Evolutionary conservation across 2,113 vertebrate genomes (phyloP), one percentile per base, ranked within the genome.

Genomic region (Oenanthe oenanthe): DNA sequence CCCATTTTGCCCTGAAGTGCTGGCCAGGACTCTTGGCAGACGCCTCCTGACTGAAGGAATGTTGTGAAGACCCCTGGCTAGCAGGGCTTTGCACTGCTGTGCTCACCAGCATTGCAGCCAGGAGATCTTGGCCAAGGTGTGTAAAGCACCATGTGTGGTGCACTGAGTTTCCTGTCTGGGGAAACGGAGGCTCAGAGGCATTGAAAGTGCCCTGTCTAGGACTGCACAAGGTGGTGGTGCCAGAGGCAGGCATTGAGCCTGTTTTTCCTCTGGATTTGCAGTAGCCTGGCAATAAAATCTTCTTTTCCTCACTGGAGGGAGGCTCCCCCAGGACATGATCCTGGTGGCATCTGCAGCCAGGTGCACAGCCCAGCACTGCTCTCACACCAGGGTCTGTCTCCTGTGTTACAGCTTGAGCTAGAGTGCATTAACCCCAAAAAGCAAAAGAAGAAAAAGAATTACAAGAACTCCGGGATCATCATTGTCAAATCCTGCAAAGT

Each of bases 381-480:
- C 31, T 87, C 70, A 85, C 42, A 14, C 15, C 1, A 0, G 15
- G 53, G 16, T 31, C 54, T 72, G 19, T 66, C 68, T 56, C 1
- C 0, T 40, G 28, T 63, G 51, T 91, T 89, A n/a, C 97, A 99
- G 99, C 98, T 99, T 17, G 99, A 99, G 95, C 98, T 99, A 24
- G 99, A 99, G 94, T 99, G 99, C 95, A 99, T 99, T 95, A 99
- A 99, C 96, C 98, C 99, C 91, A 99, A 99, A 96, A 99, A 99
- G 94, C 99, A 99, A 95, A 99, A 98, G 98, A 99, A 99, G 96
- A 99, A 99, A 96, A 99, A 99, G 95, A 99, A 98, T 84, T 99
- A 99, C 82, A 99, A 99, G 95, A 99, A 99, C 94, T 99, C 99
- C 4, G 99, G 99, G 36, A 86, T 99, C 70, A 99, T 99, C 85